Evolutionary conservation across 2,888 invertebrate species (phyloP), one percentile per base, ranked within the genome.

Genomic region (Platycheirus albimanus): DNA sequence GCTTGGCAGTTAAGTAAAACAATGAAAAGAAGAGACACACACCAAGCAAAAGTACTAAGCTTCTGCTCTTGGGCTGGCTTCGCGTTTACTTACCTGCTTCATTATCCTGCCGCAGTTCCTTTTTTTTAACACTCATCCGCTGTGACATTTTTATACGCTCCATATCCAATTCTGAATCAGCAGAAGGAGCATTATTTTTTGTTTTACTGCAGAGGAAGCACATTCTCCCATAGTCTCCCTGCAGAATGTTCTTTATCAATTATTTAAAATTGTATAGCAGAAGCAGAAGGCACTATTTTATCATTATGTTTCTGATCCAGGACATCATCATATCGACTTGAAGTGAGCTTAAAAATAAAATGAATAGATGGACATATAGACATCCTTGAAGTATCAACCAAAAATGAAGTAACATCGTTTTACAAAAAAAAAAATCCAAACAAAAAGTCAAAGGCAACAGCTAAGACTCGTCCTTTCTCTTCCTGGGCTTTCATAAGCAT

Each of bases 61-160:
- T 54, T n/a, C n/a, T 13, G 54, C 36, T 17, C 36, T n/a, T 43
- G 13, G 45, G 30, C 7, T 2, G 30, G 13, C 28, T n/a, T 41
- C 41, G 64, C 58, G 38, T 70, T 70, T 75, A 80, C 64, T 70
- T 75, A 80, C 70, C 80, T 80, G 64, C 64, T 75, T 80, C 75
- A 80, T 75, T 75, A 70, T 70, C 41, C 33, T 61, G 69, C 47
- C 63, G 54, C 79, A 41, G 36, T 51, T 58, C 45, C n/a, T 43
- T 15, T n/a, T 10, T 38, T 56, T 38, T 33, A 19, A 0, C 33
- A 17, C 6, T 47, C 2, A 24, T 51, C n/a, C n/a, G n/a, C n/a
- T n/a, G n/a, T n/a, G n/a, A 49, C 43, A n/a, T 20, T 49, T n/a
- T 28, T 30, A 17, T 47, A 52, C 13, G 10, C 30, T 54, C 56